Conservation (phyloP, 2,888 invertebrate species). For the Agonopterix heracliana region DNA sequence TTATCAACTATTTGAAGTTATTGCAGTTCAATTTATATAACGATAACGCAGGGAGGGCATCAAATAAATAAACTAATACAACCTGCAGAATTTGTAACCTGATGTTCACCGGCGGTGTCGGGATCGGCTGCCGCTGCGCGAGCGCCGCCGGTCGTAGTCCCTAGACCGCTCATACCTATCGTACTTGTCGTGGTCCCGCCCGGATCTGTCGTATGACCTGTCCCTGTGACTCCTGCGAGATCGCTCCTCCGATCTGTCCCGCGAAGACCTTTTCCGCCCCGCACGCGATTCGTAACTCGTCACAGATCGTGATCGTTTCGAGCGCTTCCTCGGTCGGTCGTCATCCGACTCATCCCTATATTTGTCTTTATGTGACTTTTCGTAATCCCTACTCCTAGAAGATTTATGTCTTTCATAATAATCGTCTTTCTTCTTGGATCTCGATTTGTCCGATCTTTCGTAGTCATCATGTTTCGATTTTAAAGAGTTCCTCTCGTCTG, state of each 20-base stretch:
- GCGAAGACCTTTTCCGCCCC: slow-evolving; percentile 33
- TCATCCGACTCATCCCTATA: slow-evolving; percentile 61
- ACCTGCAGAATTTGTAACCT: slow-evolving; percentile 61
- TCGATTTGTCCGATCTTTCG: slow-evolving; percentile 38
- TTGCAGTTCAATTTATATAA: background rate
- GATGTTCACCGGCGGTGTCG: slow-evolving; percentile 64
- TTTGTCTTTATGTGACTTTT: slow-evolving; percentile 42
- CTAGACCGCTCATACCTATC: slow-evolving; percentile 70
- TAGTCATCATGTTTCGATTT: slow-evolving; percentile 48
- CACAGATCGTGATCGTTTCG: slow-evolving; percentile 51
- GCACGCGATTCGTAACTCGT: slow-evolving; percentile 49
- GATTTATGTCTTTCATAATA: slow-evolving; percentile 48
- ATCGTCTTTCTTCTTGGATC: slow-evolving; percentile 44
- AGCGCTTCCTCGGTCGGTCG: slow-evolving; percentile 48
- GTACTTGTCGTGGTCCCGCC: slow-evolving; percentile 40
- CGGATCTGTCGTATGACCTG: slow-evolving; percentile 35
- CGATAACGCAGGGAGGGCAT: background rate
- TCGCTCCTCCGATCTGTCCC: slow-evolving; percentile 41
- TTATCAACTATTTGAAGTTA: background rate
- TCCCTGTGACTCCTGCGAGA: slow-evolving; percentile 40
- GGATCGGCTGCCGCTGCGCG: slow-evolving; percentile 51
- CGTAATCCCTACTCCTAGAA: slow-evolving; percentile 46
- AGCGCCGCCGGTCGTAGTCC: slow-evolving; percentile 55
- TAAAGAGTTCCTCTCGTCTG: slow-evolving; percentile 36
- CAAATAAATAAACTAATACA: slow-evolving; percentile 37